Evolutionary conservation across 2,113 vertebrate genomes (phyloP).

Genomic region (Poeciliopsis prolifica): DNA sequence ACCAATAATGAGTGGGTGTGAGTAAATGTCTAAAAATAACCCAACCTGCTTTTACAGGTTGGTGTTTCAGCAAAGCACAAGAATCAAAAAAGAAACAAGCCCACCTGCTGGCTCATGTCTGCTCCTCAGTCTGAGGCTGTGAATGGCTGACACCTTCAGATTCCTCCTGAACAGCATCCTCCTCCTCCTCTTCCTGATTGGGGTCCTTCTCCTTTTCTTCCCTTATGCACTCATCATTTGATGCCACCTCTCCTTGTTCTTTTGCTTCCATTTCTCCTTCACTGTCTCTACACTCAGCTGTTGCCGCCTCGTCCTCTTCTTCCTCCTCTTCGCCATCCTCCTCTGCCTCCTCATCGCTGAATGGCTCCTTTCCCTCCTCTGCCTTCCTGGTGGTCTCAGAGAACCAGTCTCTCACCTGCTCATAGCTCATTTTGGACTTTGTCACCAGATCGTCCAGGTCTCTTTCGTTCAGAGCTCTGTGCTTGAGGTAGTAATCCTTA

Average conservation of each 20-base stretch:
- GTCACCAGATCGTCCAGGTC: conserved; percentile 94
- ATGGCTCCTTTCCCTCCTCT: conserved; percentile 85
- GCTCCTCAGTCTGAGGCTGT: conserved; percentile 87
- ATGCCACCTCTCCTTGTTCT: conserved; percentile 70
- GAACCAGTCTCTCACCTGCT: conserved; percentile 98
- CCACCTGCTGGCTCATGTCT: conserved; percentile 73
- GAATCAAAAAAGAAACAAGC: neutral
- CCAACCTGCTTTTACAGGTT: too few relatives aligned
- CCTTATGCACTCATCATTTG: conserved; percentile 83
- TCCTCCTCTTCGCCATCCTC: conserved; percentile 78
- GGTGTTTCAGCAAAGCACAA: neutral
- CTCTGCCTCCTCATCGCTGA: conserved; percentile 80
- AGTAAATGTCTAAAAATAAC: too few relatives aligned
- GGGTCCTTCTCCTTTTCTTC: conserved; percentile 10
- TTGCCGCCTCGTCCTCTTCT: conserved; percentile 75
- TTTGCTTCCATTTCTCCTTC: conserved; percentile 81
- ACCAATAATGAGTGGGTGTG: too few relatives aligned
- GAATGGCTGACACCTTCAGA: conserved; percentile 87
- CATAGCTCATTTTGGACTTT: conserved; percentile 94
- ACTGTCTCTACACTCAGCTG: conserved; percentile 68
- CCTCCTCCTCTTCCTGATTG: neutral
- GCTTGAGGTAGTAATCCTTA: conserved; percentile 94
- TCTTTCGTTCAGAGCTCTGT: conserved; percentile 91
- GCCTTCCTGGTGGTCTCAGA: conserved; percentile 82
- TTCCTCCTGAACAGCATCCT: conserved; percentile 71